A percentile compares a stretch with the other conserved stretches of the same genome.
These are phyloP conservation scores for Zalophus californianus DNA, from an alignment of 2,797 vertebrate genomes.

Conservation along the genomic window DNA sequence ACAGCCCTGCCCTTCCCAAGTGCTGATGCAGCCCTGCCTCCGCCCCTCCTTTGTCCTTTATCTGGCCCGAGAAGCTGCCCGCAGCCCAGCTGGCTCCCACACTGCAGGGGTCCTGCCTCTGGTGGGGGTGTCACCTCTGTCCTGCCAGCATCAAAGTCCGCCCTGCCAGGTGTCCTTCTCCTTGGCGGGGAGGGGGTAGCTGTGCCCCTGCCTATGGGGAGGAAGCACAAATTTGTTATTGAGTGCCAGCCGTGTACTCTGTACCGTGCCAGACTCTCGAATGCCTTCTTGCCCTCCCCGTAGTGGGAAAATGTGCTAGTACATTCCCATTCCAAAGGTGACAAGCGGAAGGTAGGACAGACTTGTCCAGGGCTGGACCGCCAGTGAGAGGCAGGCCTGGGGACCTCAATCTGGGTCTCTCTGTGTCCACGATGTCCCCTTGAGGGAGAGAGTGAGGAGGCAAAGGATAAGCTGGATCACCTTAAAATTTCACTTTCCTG, in stretches of 20 bases:
- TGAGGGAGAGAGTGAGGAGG: slow-evolving; percentile 32
- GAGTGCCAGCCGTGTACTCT: neutral
- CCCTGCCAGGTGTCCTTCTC: neutral
- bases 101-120: neutral
- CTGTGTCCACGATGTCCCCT: neutral
- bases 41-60: slow-evolving; percentile 53
- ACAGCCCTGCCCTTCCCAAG: slow-evolving; percentile 41
- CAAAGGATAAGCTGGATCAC: slow-evolving; percentile 51
- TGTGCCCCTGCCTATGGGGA: neutral
- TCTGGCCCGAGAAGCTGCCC: neutral
- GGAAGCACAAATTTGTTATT: neutral
- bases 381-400: neutral
- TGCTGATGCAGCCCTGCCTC: slow-evolving; percentile 47
- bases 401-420: neutral
- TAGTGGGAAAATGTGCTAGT: neutral
- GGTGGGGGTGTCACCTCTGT: neutral
- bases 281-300: neutral
- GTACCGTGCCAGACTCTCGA: neutral
- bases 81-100: neutral
- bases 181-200: neutral
- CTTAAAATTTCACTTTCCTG: neutral
- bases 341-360: neutral
- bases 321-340: neutral
- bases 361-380: neutral
- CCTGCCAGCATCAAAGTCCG: neutral